Conservation (phyloP, 2,113 vertebrate genomes). For the Cyprinodon variegatus region DNA sequence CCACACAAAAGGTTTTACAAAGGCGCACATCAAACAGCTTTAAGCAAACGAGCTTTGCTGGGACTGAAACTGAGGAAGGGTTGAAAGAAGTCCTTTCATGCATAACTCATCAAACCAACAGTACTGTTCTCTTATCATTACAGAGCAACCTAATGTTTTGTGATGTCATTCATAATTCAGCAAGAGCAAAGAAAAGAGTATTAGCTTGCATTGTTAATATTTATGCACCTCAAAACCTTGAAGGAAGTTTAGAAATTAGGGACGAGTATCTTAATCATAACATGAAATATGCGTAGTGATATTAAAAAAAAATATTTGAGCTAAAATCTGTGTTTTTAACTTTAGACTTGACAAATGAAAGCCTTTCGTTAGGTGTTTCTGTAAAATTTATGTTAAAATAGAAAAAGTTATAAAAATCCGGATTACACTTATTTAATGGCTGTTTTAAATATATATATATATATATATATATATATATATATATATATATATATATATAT, state of each 20-base stretch:
- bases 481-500: no score
- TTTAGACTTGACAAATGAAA: conserved; percentile 33
- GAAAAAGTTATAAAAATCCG: no score
- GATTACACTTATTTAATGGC: no score
- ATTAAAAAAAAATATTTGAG: conserved; percentile 58
- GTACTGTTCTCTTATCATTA: conserved; percentile 74
- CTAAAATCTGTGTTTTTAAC: conserved; percentile 19
- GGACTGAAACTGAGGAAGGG: conserved; percentile 52
- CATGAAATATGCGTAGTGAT: conserved; percentile 63
- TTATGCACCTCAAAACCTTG: conserved; percentile 60
- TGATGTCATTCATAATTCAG: conserved; percentile 76
- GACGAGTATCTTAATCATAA: conserved; percentile 56
- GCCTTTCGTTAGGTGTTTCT: no score
- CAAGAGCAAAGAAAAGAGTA: conserved; percentile 69
- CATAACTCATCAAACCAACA: conserved; percentile 75
- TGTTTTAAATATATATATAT: no score
- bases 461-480: no score
- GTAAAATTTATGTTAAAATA: no score
- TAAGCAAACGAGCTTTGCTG: conserved; percentile 58
- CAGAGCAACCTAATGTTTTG: conserved; percentile 68
- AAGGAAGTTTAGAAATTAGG: conserved; percentile 52
- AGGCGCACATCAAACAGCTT: conserved; percentile 67
- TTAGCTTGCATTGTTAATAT: conserved; percentile 67
- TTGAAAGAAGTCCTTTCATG: conserved; percentile 73
- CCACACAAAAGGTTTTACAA: conserved; percentile 65